Percentiles rank a stretch among this genome's conserved stretches.
These are phyloP conservation scores for Platalea minor DNA, from an alignment of 2,797 vertebrate species.

Conservation along the genomic window DNA sequence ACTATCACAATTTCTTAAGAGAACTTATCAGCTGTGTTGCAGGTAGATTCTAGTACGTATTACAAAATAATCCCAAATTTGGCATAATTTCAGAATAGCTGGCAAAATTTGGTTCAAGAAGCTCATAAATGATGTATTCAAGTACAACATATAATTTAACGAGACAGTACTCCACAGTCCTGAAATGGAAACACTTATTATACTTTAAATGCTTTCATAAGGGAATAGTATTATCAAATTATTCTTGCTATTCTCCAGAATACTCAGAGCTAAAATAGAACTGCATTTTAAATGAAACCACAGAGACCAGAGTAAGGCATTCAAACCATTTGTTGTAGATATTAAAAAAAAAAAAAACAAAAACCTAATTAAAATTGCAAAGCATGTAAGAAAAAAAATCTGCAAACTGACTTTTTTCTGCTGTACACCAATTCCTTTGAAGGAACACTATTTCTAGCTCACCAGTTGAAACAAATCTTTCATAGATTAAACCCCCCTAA, in stretches of 20 bases:
- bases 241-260: neutral
- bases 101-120: neutral
- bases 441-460: neutral
- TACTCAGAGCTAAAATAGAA: neutral
- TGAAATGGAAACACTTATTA: neutral
- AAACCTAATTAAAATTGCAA: neutral
- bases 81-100: neutral
- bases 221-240: neutral
- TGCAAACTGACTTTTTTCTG: neutral
- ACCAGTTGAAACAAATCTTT: neutral
- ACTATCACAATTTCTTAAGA: neutral
- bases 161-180: neutral
- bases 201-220: neutral
- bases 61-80: neutral
- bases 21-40: neutral
- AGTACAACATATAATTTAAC: neutral
- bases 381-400: neutral
- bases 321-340: neutral
- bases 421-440: neutral
- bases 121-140: neutral
- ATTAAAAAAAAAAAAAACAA: neutral
- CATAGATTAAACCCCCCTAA: neutral
- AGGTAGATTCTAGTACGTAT: neutral
- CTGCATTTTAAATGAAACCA: neutral
- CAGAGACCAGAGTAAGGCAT: neutral